Evolutionary conservation across 64 coral and sea anemone species (phyloP), one percentile per base, ranked within the genome.

Genomic region (Porites lutea): DNA sequence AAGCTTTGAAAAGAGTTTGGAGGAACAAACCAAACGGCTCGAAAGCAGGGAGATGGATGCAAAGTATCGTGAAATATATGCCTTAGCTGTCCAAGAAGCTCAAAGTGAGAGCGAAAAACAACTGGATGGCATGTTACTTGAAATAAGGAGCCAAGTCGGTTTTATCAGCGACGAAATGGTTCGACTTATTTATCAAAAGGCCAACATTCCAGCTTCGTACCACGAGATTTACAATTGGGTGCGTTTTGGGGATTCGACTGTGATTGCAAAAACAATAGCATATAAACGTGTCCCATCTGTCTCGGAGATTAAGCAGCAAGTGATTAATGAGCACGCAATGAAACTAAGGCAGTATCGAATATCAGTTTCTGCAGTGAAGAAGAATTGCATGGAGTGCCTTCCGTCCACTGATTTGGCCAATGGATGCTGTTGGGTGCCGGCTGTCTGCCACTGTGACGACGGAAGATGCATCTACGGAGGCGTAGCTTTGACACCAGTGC

Each of bases 381-480:
- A 88, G 2, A 74, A 8, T 55, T 88, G 67, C 15, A 88, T 58
- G 51, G 52, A 73, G n/a, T 71, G 9, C 50, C 64, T 88, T 54
- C 70, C 64, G 9, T 75, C 15, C 21, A 69, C 83, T n/a, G 9
- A 86, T 2, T 52, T 19, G 21, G 23, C 49, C 64, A 75, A 15
- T 58, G 66, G 22, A 19, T 88, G 86, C 27, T 61, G 88, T 13
- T 78, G 88, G 88, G 88, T 90, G 55, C 75, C 73, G 50, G 75
- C 75, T 65, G 88, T 90, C 2, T 61, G 69, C 10, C 72, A 79
- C 2, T 77, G 14, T 77, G 88, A 62, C 64, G 59, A 79, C 9
- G 75, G 62, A 37, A 90, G 65, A 64, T 18, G 19, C 3, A 76
- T 78, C 63, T 90, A 90, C 57, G 88, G 88, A 21, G 88, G 88